Base-by-base conservation (phyloP, 2,113 vertebrate species). In the Loxodonta africana region DNA sequence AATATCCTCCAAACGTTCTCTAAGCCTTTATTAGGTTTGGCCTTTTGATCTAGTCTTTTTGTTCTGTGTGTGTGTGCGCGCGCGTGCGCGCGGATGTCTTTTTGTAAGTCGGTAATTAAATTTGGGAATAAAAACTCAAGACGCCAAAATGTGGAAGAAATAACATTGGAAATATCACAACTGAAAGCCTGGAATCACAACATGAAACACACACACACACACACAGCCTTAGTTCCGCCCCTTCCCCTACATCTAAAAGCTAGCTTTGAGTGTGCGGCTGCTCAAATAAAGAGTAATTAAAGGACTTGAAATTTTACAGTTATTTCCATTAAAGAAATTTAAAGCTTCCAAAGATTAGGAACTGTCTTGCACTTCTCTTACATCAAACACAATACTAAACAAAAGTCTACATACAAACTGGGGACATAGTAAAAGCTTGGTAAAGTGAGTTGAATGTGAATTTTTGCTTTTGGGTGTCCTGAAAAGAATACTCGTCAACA, bases 11-110 rank as follows among this genome's bases (percentile, higher is more conserved):
- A 57, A 8, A 85, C 84, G 83, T 93, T 95, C 85, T 85, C 88
- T 41, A 21, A 86, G 33, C 80, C 85, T 95, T 91, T 96, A 89
- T 97, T 97, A 88, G 94, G 30, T 85, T 95, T 83, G 94, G 90
- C 92, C 92, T 95, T 95, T 96, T 80, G 80, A 82, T 97, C 51
- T 90, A 71, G n/a, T 88, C 48, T 71, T 85, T 77, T 94, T 91
- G 28, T 92, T 96, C 84, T 95, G 23, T 88, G 23, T 73, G 15
- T 84, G 37, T 67, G 41, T 77, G 4, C 60, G 12, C 86, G 6
- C 37, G 37, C 37, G 37, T 37, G 37, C 37, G 37, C 37, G 37
- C 37, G 37, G 37, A 37, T 90, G 18, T 96, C 76, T 91, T 74
- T 94, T 85, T 89, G 48, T 85, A 82, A 82, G 63, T 93, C 8